A percentile compares a stretch with the other conserved stretches of the same genome.
Conservation (phyloP, 2,888 invertebrate species). For the Apoda limacodes region DNA sequence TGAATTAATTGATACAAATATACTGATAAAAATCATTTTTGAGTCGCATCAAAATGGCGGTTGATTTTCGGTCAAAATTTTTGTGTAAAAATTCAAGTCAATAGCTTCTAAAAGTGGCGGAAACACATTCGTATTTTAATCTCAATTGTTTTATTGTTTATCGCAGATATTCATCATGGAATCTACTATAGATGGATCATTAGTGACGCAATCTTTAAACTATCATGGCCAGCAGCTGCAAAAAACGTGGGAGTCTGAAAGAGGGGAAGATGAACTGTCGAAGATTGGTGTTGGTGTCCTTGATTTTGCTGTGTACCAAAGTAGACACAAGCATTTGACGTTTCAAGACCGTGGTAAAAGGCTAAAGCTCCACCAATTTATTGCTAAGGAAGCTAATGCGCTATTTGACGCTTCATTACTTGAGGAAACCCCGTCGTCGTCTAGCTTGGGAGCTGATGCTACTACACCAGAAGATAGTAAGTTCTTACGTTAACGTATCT, state of each 20-base stretch:
- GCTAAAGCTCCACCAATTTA: constrained; percentile 86
- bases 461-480: constrained; percentile 67
- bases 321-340: constrained; percentile 82
- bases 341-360: constrained; percentile 88
- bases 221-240: constrained; percentile 90
- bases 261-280: constrained; percentile 80
- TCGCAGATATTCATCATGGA: constrained; percentile 34
- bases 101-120: too few relatives aligned
- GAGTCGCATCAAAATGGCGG: constrained; percentile 18
- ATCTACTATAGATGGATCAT: constrained; percentile 54
- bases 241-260: constrained; percentile 89
- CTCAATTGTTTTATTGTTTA: too few relatives aligned
- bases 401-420: constrained; percentile 73
- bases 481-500: too few relatives aligned
- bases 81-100: too few relatives aligned
- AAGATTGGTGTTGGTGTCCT: constrained; percentile 71
- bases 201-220: constrained; percentile 79
- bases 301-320: constrained; percentile 81
- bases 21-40: too few relatives aligned
- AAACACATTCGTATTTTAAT: too few relatives aligned
- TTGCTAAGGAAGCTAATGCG: constrained; percentile 84
- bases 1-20: too few relatives aligned
- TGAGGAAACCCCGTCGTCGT: constrained; percentile 59
- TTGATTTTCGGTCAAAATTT: too few relatives aligned
- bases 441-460: constrained; percentile 63